These are phyloP conservation scores for Gymnocephalus cernua DNA, from an alignment of 2,113 vertebrate genomes.

Conservation along the genomic window DNA sequence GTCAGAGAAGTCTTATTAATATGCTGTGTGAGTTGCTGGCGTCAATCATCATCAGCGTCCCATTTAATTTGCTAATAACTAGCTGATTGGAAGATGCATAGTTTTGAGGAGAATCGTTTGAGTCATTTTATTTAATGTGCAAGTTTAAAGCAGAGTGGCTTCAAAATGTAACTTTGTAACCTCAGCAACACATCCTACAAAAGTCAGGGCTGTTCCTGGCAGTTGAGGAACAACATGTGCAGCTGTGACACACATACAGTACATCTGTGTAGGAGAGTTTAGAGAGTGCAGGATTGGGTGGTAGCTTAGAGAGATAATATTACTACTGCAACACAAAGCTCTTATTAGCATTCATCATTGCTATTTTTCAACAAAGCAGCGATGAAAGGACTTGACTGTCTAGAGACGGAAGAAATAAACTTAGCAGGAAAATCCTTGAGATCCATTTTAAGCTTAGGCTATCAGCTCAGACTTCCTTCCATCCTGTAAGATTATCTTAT, in stretches of 20 bases:
- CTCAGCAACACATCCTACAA: background rate
- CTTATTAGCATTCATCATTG: constrained; percentile 37
- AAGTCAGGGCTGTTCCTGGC: background rate
- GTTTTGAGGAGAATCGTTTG: background rate
- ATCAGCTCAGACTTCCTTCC: constrained; percentile 16
- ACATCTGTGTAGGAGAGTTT: background rate
- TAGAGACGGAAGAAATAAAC: constrained; percentile 17
- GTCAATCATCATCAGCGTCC: background rate
- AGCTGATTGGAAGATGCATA: background rate
- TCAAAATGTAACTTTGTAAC: background rate
- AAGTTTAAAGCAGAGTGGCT: background rate
- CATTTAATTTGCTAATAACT: background rate
- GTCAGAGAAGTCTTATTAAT: background rate
- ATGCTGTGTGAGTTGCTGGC: background rate
- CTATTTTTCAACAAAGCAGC: constrained; percentile 19
- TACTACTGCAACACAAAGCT: background rate
- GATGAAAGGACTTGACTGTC: background rate
- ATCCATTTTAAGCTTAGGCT: constrained; percentile 12
- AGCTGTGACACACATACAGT: background rate
- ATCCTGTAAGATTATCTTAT: constrained; percentile 34
- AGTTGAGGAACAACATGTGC: background rate
- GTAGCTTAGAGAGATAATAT: background rate
- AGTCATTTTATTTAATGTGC: background rate
- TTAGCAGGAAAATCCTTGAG: constrained; percentile 13
- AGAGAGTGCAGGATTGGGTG: background rate